Base-by-base conservation (phyloP, 92 coral and sea anemone genomes). In the Pocillopora grandis region DNA sequence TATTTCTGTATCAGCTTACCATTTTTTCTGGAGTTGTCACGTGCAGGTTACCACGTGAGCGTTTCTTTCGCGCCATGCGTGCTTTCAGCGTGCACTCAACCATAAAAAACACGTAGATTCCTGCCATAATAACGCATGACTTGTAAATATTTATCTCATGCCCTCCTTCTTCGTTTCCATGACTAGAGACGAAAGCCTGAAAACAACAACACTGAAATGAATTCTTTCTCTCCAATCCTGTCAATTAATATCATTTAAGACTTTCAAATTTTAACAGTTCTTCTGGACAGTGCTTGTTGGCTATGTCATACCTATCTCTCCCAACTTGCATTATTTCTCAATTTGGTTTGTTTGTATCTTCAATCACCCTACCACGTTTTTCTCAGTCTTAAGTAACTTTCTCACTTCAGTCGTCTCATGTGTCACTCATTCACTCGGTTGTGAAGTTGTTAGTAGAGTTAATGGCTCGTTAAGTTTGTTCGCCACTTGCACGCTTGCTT, bases 91-190 rank as follows among this genome's bases (percentile, higher is more conserved):
- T 31, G 68, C 92, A 88, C 81, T 96, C 99, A 9, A 96, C 86
- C 88, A 92, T 20, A 64, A 96, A 92, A 86, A 96, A 96, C 73
- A 90, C 55, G 84, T 92, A 96, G 75, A 94, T 91, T 23, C 99
- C 99, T 18, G 90, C 87, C 95, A 96, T 92, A 35, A 96, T 87
- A 17, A 91, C 94, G 42, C 91, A 91, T 20, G 98, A 91, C 74
- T 95, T 95, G 82, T 88, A 96, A 27, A 96, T 67, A 27, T 92
- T 89, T 37, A 70, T 79, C 37, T 63, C 81, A 72, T 92, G 96
- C 17, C 76, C 87, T 17, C 76, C 87, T 17, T 87, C 82, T 11
- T 68, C 84, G 52, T 79, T 81, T 12, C 59, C 42, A 21, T 31
- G 72, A 62, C 64, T 23, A 6, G 71, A 66, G 18, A 3, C 58